phyloP scores from a whole-genome alignment of 2,113 vertebrate species.

The Dicaeum eximium region DNA sequence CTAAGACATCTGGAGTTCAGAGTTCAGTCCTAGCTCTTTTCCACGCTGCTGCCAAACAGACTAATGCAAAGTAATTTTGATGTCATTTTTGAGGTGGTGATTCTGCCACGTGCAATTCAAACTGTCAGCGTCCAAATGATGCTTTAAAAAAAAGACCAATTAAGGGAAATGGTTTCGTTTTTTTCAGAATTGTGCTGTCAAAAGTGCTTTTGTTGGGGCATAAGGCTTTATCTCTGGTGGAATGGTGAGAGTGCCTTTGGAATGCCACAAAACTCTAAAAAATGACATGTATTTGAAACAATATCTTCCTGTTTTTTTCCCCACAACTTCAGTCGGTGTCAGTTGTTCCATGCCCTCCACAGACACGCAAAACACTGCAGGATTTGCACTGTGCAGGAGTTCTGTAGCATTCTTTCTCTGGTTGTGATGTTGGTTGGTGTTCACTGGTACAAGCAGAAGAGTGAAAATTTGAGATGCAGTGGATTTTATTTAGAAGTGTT shows the following conservation, averaged over 20 bases:
- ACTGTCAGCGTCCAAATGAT: constrained; percentile 35
- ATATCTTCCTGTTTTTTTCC: neutral
- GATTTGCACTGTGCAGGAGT: neutral
- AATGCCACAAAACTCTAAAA: constrained; percentile 12
- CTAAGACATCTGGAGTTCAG: neutral
- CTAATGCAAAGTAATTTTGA: constrained; percentile 52
- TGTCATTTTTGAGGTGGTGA: constrained; percentile 52
- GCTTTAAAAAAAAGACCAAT: constrained; percentile 51
- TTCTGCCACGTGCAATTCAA: constrained; percentile 44
- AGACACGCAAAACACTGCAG: neutral
- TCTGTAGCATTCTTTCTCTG: neutral
- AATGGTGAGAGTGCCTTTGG: constrained; percentile 10
- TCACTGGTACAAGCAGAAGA: neutral
- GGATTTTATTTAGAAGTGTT: neutral
- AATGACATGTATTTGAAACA: neutral
- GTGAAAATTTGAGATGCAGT: neutral
- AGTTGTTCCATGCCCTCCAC: neutral
- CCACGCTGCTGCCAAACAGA: constrained; percentile 38
- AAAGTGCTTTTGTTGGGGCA: constrained; percentile 23
- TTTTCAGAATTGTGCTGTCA: constrained; percentile 53
- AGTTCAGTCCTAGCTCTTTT: constrained; percentile 27
- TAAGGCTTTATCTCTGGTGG: neutral
- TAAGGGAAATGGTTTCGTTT: constrained; percentile 55
- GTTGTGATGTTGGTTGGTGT: neutral
- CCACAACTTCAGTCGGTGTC: neutral